Conservation (phyloP, 2,888 invertebrate genomes). For the Perdita meconis region DNA sequence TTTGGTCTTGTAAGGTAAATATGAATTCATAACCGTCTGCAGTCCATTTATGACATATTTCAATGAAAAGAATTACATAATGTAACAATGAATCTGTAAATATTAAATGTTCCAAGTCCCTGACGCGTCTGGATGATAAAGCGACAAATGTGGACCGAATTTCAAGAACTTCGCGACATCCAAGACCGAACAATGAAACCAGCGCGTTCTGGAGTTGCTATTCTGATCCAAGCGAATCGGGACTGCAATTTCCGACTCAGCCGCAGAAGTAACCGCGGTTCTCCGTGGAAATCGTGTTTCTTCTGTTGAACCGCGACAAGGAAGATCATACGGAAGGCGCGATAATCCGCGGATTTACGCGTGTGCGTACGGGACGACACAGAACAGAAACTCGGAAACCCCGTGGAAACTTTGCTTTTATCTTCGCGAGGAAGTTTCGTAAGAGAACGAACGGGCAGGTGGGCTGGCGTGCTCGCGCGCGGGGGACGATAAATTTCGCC, state of each 20-base stretch:
- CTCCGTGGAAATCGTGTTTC: constrained; percentile 9
- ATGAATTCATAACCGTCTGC: not conserved
- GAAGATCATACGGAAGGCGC: constrained; percentile 49
- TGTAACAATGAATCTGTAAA: too few species aligned
- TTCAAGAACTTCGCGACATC: not conserved
- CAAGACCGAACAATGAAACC: not conserved
- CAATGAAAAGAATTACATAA: too few species aligned
- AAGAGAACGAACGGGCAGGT: constrained; percentile 12
- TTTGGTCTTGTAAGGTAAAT: too few species aligned
- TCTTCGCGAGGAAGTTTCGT: constrained; percentile 64
- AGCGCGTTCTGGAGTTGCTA: not conserved
- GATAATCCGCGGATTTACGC: constrained; percentile 69
- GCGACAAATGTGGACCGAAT: not conserved
- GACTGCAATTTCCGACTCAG: constrained; percentile 1
- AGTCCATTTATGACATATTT: not conserved
- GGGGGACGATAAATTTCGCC: constrained; percentile 61
- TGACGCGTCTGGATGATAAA: not conserved
- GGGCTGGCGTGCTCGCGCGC: too few species aligned
- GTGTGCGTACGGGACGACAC: constrained; percentile 57
- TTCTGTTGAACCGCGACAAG: constrained; percentile 19
- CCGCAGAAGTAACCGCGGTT: not conserved
- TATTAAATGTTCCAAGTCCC: too few species aligned
- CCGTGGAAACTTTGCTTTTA: constrained; percentile 71
- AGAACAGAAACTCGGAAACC: constrained; percentile 57
- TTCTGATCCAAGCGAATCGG: not conserved